These are phyloP conservation scores for Episyrphus balteatus DNA, from an alignment of 1,140 invertebrate genomes.

Conservation along the genomic window DNA sequence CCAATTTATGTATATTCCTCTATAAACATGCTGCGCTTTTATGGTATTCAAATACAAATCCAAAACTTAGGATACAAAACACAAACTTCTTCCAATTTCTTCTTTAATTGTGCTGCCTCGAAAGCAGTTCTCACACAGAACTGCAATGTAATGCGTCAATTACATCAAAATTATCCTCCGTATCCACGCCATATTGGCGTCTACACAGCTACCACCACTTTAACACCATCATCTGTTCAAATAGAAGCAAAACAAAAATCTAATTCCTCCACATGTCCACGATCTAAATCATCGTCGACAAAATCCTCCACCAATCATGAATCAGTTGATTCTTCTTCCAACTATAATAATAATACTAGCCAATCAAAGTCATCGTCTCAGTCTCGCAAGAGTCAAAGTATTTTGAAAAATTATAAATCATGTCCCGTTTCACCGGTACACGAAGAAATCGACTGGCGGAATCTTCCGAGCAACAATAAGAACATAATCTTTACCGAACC, in stretches of 20 bases:
- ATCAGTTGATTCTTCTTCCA: neutral
- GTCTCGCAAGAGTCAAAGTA: constrained; percentile 39
- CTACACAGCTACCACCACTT: constrained; percentile 33
- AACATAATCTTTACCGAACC: constrained; percentile 19
- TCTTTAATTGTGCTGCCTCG: constrained; percentile 31
- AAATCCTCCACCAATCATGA: neutral
- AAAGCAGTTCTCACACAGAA: constrained; percentile 38
- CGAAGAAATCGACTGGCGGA: constrained; percentile 52
- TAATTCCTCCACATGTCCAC: neutral
- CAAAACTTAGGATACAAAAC: constrained; percentile 1
- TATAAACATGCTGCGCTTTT: neutral
- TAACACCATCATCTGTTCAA: constrained; percentile 2
- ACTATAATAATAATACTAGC: constrained; percentile 4
- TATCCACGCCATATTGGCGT: constrained; percentile 36
- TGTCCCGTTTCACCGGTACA: constrained; percentile 55
- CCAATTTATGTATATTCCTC: neutral
- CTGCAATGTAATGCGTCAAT: constrained; percentile 33
- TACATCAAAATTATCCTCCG: constrained; percentile 36
- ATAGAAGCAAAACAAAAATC: neutral
- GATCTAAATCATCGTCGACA: constrained; percentile 2
- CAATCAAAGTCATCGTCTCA: constrained; percentile 19
- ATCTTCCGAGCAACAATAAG: constrained; percentile 28
- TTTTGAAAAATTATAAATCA: constrained; percentile 55
- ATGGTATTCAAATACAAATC: neutral
- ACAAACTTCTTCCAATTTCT: constrained; percentile 10